These are phyloP conservation scores for Macrosiphum euphorbiae DNA, from an alignment of 2,888 invertebrate genomes.

Conservation along the genomic window DNA sequence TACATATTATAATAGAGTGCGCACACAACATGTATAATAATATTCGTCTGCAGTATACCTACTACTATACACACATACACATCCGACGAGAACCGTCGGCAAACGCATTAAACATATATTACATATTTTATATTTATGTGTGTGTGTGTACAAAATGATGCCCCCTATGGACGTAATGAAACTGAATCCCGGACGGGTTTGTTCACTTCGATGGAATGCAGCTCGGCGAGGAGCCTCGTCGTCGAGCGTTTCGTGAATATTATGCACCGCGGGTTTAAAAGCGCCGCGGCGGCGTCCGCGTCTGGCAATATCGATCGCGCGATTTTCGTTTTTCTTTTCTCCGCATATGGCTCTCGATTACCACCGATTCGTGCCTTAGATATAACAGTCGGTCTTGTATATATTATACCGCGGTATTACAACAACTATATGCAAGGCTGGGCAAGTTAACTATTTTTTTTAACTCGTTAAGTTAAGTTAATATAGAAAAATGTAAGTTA, in stretches of 20 bases:
- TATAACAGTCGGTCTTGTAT: not conserved
- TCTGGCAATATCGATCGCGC: not conserved
- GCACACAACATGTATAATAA: not conserved
- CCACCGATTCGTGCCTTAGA: not conserved
- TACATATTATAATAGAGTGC: conserved; percentile 4
- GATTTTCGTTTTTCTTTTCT: conserved; percentile 3
- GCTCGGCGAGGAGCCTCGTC: conserved; percentile 36
- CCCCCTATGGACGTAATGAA: conserved; percentile 60
- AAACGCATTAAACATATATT: conserved; percentile 48
- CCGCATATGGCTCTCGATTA: not conserved
- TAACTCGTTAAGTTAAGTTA: too few relatives aligned
- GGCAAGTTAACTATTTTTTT: too few relatives aligned
- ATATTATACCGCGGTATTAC: not conserved
- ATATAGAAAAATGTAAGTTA: too few relatives aligned
- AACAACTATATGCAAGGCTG: too few relatives aligned
- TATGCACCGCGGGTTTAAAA: conserved; percentile 13
- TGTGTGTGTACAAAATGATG: conserved; percentile 46
- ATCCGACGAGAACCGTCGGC: not conserved
- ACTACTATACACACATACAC: not conserved
- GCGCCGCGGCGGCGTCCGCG: not conserved
- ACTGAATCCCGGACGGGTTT: conserved; percentile 61
- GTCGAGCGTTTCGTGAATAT: conserved; percentile 17
- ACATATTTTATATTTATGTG: not conserved
- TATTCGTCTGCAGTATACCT: conserved; percentile 15
- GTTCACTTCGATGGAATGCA: conserved; percentile 64